Evolutionary conservation across 2,797 vertebrate genomes (phyloP).

Genomic region (Columba guinea): DNA sequence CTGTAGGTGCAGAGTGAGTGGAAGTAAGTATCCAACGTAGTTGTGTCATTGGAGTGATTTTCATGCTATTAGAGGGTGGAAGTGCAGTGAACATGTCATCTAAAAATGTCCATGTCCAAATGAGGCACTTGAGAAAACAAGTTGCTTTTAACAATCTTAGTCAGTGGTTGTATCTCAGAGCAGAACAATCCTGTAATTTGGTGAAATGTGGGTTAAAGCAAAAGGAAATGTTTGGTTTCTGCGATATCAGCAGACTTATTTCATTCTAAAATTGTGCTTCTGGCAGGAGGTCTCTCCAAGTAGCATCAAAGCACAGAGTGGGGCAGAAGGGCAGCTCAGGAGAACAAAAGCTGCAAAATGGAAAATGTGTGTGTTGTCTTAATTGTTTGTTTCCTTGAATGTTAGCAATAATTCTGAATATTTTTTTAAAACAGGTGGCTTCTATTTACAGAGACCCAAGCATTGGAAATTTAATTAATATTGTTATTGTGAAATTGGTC

Average conservation of each 20-base stretch:
- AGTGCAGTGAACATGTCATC: not conserved
- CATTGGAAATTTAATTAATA: conserved; percentile 98
- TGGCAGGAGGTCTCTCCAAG: not conserved
- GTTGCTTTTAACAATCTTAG: not conserved
- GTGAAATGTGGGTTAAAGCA: not conserved
- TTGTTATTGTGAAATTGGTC: conserved; percentile 96
- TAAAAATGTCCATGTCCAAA: not conserved
- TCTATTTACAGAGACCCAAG: conserved; percentile 99
- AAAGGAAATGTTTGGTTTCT: not conserved
- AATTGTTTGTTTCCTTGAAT: conserved; percentile 28
- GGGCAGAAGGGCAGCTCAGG: not conserved
- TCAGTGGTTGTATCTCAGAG: not conserved
- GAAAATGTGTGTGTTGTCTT: not conserved
- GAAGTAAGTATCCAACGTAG: not conserved
- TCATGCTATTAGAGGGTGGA: not conserved
- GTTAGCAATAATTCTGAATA: conserved; percentile 59
- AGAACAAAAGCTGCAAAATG: not conserved
- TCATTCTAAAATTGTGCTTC: not conserved
- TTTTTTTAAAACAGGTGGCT: conserved; percentile 87
- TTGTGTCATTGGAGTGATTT: not conserved
- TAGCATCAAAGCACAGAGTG: not conserved
- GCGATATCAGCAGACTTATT: not conserved
- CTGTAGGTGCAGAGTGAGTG: not conserved
- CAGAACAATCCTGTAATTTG: not conserved
- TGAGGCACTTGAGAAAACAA: not conserved